These are phyloP conservation scores for Philopedon plagiatum DNA, from an alignment of 2,888 invertebrate genomes.

Conservation along the genomic window DNA sequence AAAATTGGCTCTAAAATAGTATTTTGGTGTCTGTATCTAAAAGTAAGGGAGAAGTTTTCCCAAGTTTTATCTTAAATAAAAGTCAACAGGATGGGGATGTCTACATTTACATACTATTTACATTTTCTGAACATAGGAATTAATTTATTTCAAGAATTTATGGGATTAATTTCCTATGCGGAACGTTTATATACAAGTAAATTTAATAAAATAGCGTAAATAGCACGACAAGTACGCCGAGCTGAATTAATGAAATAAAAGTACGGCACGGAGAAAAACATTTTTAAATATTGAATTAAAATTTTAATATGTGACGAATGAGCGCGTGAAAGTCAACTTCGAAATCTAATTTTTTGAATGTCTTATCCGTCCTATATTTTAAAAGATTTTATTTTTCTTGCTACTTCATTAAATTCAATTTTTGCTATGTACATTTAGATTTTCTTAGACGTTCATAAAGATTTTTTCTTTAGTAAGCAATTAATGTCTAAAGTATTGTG, in stretches of 20 bases:
- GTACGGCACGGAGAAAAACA: background rate
- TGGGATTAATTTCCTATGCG: constrained; percentile 52
- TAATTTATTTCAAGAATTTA: constrained; percentile 51
- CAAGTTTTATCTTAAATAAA: constrained; percentile 52
- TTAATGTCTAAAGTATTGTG: no score
- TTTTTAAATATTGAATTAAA: constrained; percentile 8
- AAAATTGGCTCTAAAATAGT: constrained; percentile 50
- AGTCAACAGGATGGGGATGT: constrained; percentile 45
- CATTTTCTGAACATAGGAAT: constrained; percentile 50
- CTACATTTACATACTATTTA: constrained; percentile 51
- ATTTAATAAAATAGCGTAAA: constrained; percentile 42
- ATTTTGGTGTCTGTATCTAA: constrained; percentile 46
- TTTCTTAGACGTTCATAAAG: no score
- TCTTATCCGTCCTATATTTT: no score
- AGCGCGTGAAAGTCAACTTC: no score
- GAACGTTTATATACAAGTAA: constrained; percentile 41
- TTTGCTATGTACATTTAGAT: no score
- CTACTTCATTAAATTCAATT: no score
- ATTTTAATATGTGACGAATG: no score
- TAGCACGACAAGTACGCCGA: constrained; percentile 23
- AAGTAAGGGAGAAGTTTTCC: constrained; percentile 45
- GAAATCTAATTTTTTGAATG: no score
- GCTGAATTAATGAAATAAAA: constrained; percentile 27
- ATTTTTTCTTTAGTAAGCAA: no score
- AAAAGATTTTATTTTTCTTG: no score